phyloP scores from a whole-genome alignment of 2,888 invertebrate species.

The Himalopsyche kuldschensis region DNA sequence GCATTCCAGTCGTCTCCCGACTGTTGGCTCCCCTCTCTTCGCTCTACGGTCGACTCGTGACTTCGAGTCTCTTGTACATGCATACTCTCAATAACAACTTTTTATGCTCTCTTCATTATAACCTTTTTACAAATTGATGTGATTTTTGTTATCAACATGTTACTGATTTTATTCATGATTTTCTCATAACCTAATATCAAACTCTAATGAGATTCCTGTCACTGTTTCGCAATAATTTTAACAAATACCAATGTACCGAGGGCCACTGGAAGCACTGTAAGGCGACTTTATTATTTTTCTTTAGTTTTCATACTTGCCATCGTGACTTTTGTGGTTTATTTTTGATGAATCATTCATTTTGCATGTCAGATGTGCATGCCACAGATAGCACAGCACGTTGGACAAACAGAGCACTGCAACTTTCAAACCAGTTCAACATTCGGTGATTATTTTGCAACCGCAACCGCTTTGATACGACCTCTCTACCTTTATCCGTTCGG shows the following conservation, averaged over 20 bases:
- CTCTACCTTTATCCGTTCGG: neutral
- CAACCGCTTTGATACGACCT: neutral
- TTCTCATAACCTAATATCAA: neutral
- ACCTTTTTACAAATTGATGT: neutral
- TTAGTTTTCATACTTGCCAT: conserved; percentile 32
- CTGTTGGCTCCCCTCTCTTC: conserved; percentile 1
- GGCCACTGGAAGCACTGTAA: conserved; percentile 60
- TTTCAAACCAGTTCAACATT: neutral
- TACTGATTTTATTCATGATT: conserved; percentile 5
- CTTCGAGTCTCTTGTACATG: neutral
- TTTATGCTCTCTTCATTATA: neutral
- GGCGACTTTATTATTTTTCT: conserved; percentile 42
- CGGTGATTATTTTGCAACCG: neutral
- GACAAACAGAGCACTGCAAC: conserved; percentile 12
- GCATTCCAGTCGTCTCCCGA: neutral
- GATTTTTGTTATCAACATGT: conserved; percentile 1
- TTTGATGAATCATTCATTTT: conserved; percentile 38
- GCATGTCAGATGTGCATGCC: conserved; percentile 30
- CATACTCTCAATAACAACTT: conserved; percentile 1
- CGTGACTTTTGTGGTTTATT: conserved; percentile 16
- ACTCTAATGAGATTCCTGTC: neutral
- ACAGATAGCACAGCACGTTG: conserved; percentile 44
- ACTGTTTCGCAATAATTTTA: neutral
- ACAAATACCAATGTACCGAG: conserved; percentile 39
- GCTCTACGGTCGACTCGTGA: neutral